Base-by-base conservation (phyloP, 2,113 vertebrate species). In the Syngnathus scovelli region DNA sequence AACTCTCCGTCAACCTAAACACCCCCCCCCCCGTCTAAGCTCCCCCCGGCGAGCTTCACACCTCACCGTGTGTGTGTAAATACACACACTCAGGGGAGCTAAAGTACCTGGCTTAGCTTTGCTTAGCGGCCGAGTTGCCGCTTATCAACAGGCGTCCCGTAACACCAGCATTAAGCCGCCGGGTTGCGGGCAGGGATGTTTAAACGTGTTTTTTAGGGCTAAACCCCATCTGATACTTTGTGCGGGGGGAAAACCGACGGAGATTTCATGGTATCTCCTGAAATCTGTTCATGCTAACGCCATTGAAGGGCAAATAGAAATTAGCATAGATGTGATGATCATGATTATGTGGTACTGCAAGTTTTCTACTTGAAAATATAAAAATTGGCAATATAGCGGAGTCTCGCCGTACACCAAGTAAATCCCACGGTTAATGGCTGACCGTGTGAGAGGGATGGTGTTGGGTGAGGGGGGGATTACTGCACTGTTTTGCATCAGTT, bases 371-470 rank as follows among this genome's bases (percentile, higher is more conserved):
- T 49, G 8, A 9, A n/a, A 51, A 51, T 51, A 2, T 10, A 10
- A 9, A 51, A 9, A 9, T 10, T 2, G n/a, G 49, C 4, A n/a
- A 21, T 52, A 21, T 21, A 10, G 27, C 12, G 12, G 55, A 13
- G 27, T 1, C 36, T 58, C 12, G 18, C 27, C 36, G 55, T 18
- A 58, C 55, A 58, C 15, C 6, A 58, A 82, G 91, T 95, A 96
- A 99, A 98, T 97, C 96, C 95, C 93, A 85, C 92, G 95, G 93
- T 98, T 97, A 98, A 99, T 97, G 92, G 95, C 94, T 90, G 9
- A 93, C 95, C 94, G 96, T 96, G 95, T 96, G 91, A 87, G 90
- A 93, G 90, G 93, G 67, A 9, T n/a, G 71, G 93, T 91, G 92
- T 93, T 89, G 91, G 93, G 94, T 51, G 92, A 93, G 93, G 93